Base-by-base conservation (phyloP, 2,888 invertebrate species). In the Machimus atricapillus region DNA sequence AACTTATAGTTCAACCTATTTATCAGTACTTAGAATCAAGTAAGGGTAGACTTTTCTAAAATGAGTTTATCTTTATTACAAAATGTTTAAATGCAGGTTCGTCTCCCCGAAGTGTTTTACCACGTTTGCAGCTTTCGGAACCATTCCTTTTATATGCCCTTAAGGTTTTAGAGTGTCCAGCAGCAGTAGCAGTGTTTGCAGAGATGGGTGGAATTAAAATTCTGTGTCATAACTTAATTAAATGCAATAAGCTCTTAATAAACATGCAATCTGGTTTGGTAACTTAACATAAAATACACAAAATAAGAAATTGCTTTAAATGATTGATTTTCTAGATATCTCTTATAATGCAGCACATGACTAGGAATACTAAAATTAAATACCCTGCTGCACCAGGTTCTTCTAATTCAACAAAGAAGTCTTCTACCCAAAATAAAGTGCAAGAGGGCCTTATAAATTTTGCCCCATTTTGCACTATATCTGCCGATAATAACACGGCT, bases 361-460 rank as follows among this genome's bases (percentile, higher is more conserved):
- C 94, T 89, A 91, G 94, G 89, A 91, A 93, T 89, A 89, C 91
- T 88, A 89, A 92, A 90, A 90, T 93, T 0, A 93, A 93, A 88
- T 91, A 93, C 7, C 92, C 91, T 86, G 90, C 90, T n/a, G 2
- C 52, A 37, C 90, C 90, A 3, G 90, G 90, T 89, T 89, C 93
- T 88, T 90, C 93, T 89, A 90, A 90, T 86, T 90, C 90, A 43
- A 92, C 92, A 46, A 93, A 92, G 87, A 93, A 91, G 88, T 92
- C 91, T 88, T 90, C 90, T 16, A 90, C 91, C 86, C 92, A 90
- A 86, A 92, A 93, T 14, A 94, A 93, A 86, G 92, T 94, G 37
- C 97, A 97, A 90, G 96, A 97, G 90, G 96, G 97, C 3, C 93
- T 98, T 23, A 94, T 97, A 81, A 98, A 98, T 92, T 98, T 98